These are phyloP conservation scores for Thalpophila matura DNA, from an alignment of 2,888 invertebrate genomes.

Conservation along the genomic window DNA sequence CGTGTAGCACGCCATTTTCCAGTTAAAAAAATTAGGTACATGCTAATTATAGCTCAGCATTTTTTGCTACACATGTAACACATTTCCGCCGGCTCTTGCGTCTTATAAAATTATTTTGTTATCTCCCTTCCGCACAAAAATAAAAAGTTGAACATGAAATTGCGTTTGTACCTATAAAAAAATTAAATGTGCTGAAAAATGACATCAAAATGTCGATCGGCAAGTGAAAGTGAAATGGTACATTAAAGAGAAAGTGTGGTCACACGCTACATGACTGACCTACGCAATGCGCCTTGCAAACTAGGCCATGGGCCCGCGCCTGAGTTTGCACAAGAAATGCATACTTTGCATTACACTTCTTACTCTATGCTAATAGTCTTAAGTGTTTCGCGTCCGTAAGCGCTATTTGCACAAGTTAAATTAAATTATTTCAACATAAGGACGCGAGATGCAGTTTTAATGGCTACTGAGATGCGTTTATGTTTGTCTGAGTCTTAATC, in stretches of 20 bases:
- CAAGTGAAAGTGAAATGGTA: slow-evolving; percentile 82
- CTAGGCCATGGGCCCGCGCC: slow-evolving; percentile 82
- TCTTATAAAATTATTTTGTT: slow-evolving; percentile 15
- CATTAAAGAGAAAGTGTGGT: slow-evolving; percentile 81
- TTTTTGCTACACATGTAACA: slow-evolving; percentile 16
- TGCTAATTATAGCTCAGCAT: slow-evolving; percentile 21
- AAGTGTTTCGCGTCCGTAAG: slow-evolving; percentile 57
- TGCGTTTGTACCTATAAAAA: slow-evolving; percentile 31
- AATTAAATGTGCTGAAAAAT: slow-evolving; percentile 42
- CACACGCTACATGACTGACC: slow-evolving; percentile 81
- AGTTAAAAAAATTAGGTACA: slow-evolving; percentile 26
- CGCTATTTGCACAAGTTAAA: slow-evolving; percentile 59
- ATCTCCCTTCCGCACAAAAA: slow-evolving; percentile 3
- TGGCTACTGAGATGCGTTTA: slow-evolving; percentile 1
- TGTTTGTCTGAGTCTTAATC: not conserved
- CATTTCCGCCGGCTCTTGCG: slow-evolving; percentile 20
- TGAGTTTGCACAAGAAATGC: slow-evolving; percentile 76
- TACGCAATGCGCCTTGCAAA: slow-evolving; percentile 83
- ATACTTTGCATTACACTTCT: slow-evolving; percentile 68
- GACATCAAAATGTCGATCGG: slow-evolving; percentile 58
- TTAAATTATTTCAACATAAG: slow-evolving; percentile 53
- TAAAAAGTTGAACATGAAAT: slow-evolving; percentile 21
- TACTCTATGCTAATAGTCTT: slow-evolving; percentile 61
- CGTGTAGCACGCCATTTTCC: slow-evolving; percentile 1
- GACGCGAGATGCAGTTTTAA: slow-evolving; percentile 40